Conservation (phyloP, 2,113 vertebrate species). For the Sylvicapra grimmia region DNA sequence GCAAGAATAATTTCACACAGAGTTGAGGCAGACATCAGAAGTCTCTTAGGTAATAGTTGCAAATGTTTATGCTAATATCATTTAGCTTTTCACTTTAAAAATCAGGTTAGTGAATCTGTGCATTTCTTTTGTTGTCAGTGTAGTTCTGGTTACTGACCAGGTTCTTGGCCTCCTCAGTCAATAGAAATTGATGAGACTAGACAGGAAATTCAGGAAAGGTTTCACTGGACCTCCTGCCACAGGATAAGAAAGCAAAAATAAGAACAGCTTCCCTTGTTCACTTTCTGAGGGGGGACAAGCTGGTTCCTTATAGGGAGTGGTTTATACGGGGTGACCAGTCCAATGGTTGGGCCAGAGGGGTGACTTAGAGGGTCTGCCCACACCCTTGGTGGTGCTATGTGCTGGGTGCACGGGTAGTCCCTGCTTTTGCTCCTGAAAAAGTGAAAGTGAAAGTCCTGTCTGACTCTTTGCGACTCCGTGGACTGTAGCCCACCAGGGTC, state of each 20-base stretch:
- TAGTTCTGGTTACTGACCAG: neutral
- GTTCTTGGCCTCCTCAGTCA: neutral
- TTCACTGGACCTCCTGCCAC: neutral
- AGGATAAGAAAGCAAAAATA: neutral
- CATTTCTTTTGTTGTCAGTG: slow-evolving; percentile 2
- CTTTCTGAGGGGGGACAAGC: neutral
- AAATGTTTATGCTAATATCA: slow-evolving; percentile 67
- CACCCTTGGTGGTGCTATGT: neutral
- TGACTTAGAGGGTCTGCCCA: too few species aligned
- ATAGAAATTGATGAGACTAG: neutral
- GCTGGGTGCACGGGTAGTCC: neutral
- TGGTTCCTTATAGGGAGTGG: neutral
- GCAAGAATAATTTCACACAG: slow-evolving; percentile 77
- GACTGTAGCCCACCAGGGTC: neutral
- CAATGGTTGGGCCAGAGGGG: neutral
- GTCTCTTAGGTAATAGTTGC: slow-evolving; percentile 64
- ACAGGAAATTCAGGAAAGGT: neutral
- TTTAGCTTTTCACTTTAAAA: slow-evolving; percentile 44
- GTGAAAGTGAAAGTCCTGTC: neutral
- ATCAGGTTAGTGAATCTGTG: neutral
- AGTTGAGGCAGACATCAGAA: slow-evolving; percentile 56
- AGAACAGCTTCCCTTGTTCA: too few species aligned
- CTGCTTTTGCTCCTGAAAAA: neutral
- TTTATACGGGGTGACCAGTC: neutral
- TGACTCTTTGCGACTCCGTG: neutral